Evolutionary conservation across 2,888 invertebrate genomes (phyloP), one percentile per base, ranked within the genome.

Genomic region (Cerceris ruficornis): DNA sequence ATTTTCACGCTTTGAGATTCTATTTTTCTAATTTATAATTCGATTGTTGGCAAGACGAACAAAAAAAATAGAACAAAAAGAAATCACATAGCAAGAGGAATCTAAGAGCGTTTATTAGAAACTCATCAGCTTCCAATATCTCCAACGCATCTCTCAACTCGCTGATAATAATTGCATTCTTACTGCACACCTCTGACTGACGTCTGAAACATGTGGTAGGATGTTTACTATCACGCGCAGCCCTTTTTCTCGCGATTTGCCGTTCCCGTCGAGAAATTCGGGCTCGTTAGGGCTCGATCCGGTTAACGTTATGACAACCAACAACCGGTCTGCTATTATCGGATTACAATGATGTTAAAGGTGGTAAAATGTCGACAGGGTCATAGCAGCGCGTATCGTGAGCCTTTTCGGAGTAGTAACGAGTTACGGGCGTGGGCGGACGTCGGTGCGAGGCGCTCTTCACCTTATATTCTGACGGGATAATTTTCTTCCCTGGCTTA

Each of bases 271-370:
- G 66, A 59, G 75, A 54, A 65, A 75, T 55, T 43, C 49, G 67
- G 71, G 70, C 76, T 81, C 61, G 81, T 83, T 83, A 85, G 83
- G 76, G 72, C 77, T 72, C 73, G 65, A 74, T 69, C 78, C 78
- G 68, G 85, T 90, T 87, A 88, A 89, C 86, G 73, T 88, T 88
- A 89, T 86, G 88, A 88, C 85, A 88, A 88, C 84, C 87, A 69
- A 78, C 84, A 76, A 81, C 81, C 84, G 82, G 86, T 82, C 84
- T 80, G 88, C 88, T 88, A 90, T 90, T 89, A 90, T 86, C 87
- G 87, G 87, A 89, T 90, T 91, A 90, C 89, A 87, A 88, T 89
- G 82, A 80, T 82, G 80, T 84, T 84, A 86, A 88, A 89, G 90
- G 89, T 89, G 88, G 82, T 87, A 87, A 88, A 88, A 88, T 69